phyloP scores from a whole-genome alignment of 2,797 vertebrate genomes.

The Pseudochirops cupreus region DNA sequence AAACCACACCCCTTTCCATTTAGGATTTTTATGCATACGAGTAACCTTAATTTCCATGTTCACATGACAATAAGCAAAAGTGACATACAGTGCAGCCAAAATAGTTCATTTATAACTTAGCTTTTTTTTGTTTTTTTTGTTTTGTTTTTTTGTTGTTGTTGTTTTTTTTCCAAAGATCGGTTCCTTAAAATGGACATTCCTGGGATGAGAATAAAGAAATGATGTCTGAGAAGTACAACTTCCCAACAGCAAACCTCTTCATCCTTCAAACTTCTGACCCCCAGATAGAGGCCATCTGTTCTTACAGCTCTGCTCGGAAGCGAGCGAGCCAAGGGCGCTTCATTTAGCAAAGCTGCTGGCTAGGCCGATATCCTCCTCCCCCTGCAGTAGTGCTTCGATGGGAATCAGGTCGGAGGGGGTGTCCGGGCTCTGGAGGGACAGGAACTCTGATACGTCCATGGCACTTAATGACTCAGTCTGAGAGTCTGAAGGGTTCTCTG shows the following conservation, averaged over 20 bases:
- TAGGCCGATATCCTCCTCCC: constrained; percentile 92
- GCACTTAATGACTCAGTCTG: constrained; percentile 90
- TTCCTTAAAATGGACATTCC: constrained; percentile 85
- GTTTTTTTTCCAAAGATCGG: constrained; percentile 80
- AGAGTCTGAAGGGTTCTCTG: constrained; percentile 84
- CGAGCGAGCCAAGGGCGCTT: constrained; percentile 57
- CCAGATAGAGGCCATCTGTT: constrained; percentile 66
- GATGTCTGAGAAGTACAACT: constrained; percentile 83
- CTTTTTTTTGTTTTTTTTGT: constrained; percentile 78
- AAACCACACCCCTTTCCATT: constrained; percentile 81
- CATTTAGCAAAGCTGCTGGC: constrained; percentile 88
- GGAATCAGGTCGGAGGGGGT: constrained; percentile 88
- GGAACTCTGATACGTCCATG: constrained; percentile 95
- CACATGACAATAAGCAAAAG: constrained; percentile 87
- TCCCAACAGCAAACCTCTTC: constrained; percentile 82
- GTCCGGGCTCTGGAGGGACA: constrained; percentile 94
- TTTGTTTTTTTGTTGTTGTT: constrained; percentile 54
- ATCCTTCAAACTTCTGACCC: constrained; percentile 84
- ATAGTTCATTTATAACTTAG: constrained; percentile 87
- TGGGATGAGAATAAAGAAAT: constrained; percentile 85
- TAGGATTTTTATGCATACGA: constrained; percentile 85
- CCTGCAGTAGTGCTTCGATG: constrained; percentile 94
- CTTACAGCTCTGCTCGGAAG: constrained; percentile 31
- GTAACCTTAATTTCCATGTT: constrained; percentile 86
- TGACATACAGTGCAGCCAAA: constrained; percentile 90